A percentile compares a stretch with the other conserved stretches of the same genome.
Evolutionary conservation across 1,140 invertebrate species (phyloP).

Genomic region (Heliothis virescens): DNA sequence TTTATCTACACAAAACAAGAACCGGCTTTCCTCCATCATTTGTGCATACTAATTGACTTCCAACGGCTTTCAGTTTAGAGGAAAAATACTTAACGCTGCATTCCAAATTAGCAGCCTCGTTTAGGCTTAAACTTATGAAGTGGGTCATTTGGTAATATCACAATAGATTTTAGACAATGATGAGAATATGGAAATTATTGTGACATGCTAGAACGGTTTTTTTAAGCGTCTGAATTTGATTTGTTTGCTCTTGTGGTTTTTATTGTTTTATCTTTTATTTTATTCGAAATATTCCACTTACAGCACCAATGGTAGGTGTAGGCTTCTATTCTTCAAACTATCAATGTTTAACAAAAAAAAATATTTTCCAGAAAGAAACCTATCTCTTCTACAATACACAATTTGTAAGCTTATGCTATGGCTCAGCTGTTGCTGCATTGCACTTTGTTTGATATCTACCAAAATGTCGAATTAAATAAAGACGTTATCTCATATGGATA

Average conservation of each 20-base stretch:
- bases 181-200: constrained; percentile 15
- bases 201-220: not conserved
- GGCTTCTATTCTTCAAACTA: no score
- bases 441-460: constrained; percentile 5
- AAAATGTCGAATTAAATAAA: constrained; percentile 20
- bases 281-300: no score
- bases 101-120: constrained; percentile 15
- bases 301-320: no score
- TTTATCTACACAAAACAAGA: constrained; percentile 20
- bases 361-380: no score
- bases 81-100: constrained; percentile 23
- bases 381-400: not conserved
- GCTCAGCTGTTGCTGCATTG: not conserved
- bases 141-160: constrained; percentile 36
- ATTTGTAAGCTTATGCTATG: not conserved
- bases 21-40: constrained; percentile 13
- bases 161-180: constrained; percentile 38
- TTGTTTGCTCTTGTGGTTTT: no score
- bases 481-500: not conserved
- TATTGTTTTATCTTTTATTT: no score
- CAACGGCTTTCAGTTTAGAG: constrained; percentile 26
- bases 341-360: no score
- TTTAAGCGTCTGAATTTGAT: not conserved
- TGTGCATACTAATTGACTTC: constrained; percentile 36
- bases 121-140: constrained; percentile 9